Evolutionary conservation across 2,113 vertebrate species (phyloP).

Genomic region (Anoura caudifer): DNA sequence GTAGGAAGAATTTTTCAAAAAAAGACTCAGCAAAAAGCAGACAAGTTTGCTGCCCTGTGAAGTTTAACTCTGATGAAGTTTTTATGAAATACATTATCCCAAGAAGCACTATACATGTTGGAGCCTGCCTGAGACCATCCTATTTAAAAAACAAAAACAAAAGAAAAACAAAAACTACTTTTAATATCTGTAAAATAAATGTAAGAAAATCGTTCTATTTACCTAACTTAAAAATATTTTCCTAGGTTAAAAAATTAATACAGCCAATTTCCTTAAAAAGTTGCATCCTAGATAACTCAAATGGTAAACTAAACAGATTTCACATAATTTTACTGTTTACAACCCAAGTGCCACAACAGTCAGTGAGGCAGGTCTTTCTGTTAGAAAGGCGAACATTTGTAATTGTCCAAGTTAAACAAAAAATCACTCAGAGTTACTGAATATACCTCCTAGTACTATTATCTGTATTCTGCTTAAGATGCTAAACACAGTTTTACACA

Average conservation of each 20-base stretch:
- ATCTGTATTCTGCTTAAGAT: background rate
- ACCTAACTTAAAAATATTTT: background rate
- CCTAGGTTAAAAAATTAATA: background rate
- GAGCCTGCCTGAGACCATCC: background rate
- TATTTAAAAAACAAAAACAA: background rate
- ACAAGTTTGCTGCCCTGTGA: background rate
- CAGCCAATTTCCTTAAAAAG: background rate
- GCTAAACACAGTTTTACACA: background rate
- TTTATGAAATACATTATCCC: background rate
- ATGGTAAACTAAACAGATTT: background rate
- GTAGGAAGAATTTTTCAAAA: background rate
- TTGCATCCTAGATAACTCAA: background rate
- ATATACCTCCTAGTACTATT: background rate
- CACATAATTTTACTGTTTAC: background rate
- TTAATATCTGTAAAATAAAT: background rate
- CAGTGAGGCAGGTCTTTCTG: background rate
- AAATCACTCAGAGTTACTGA: background rate
- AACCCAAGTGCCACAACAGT: background rate
- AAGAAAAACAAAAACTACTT: no score
- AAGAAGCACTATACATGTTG: background rate
- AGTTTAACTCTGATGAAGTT: background rate
- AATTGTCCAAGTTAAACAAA: background rate
- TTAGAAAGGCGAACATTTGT: background rate
- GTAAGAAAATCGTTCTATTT: slow-evolving; percentile 8
- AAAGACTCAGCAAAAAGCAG: background rate